Percentiles rank a stretch among this genome's conserved stretches.
These are phyloP conservation scores for Pheosia tremula DNA, from an alignment of 2,888 invertebrate genomes.

Conservation along the genomic window DNA sequence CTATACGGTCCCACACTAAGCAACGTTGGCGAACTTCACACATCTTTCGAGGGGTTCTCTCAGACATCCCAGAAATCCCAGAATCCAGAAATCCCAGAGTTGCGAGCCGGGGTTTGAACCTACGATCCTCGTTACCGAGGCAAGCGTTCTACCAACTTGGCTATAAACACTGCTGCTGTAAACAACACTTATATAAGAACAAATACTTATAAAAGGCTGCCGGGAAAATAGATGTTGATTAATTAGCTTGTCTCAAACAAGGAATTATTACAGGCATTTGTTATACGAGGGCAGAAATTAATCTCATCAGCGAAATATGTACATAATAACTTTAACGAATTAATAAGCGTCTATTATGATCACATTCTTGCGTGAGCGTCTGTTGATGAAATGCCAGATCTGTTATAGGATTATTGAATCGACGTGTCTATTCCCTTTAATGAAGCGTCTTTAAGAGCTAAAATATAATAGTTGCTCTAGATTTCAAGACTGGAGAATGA, in stretches of 20 bases:
- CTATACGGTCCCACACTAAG: no score
- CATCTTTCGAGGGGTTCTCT: no score
- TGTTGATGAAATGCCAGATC: background rate
- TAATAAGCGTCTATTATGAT: background rate
- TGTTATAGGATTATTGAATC: background rate
- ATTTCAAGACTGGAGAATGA: background rate
- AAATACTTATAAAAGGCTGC: background rate
- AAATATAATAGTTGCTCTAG: background rate
- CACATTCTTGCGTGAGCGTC: background rate
- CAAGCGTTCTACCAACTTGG: no score
- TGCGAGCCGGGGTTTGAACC: background rate
- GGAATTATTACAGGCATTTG: constrained; percentile 2
- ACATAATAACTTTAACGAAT: constrained; percentile 5
- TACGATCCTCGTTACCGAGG: background rate
- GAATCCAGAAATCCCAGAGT: no score
- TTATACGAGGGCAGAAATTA: constrained; percentile 4
- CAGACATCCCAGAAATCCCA: no score
- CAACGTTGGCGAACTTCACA: no score
- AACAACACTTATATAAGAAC: background rate
- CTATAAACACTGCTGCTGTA: background rate
- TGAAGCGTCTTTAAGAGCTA: background rate
- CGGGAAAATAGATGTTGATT: constrained; percentile 3
- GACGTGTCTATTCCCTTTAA: background rate
- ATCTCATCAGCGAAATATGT: background rate
- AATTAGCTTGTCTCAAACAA: constrained; percentile 3